Evolutionary conservation across 2,888 invertebrate genomes (phyloP).

Genomic region (Yponomeuta malinellus): DNA sequence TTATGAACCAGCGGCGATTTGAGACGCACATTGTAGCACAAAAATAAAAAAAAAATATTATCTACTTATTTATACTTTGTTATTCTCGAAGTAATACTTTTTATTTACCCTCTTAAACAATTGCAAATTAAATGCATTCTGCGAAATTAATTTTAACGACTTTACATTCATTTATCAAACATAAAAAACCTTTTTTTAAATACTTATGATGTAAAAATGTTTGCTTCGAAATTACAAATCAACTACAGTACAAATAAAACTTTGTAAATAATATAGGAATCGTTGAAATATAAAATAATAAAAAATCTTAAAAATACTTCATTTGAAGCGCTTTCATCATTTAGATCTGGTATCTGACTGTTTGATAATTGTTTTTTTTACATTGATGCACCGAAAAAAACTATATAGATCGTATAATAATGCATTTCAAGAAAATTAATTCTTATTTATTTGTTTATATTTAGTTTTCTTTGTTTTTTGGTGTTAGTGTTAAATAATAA

Average conservation of each 20-base stretch:
- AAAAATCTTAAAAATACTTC: conserved; percentile 2
- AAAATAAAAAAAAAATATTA: conserved; percentile 10
- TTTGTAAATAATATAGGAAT: neutral
- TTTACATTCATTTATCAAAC: no score
- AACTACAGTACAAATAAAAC: conserved; percentile 9
- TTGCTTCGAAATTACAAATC: neutral
- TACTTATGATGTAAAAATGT: neutral
- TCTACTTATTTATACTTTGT: neutral
- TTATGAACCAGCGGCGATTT: conserved; percentile 25
- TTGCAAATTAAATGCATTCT: no score
- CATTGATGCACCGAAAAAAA: no score
- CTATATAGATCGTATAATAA: no score
- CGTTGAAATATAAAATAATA: neutral
- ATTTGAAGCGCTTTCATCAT: neutral
- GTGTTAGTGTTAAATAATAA: neutral
- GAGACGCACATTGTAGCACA: conserved; percentile 20
- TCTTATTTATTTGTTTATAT: no score
- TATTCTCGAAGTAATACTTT: neutral
- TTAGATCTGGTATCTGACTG: neutral
- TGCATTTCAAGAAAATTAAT: no score
- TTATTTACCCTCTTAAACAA: no score
- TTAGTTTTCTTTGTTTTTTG: no score
- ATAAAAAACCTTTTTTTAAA: no score
- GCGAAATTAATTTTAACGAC: no score
- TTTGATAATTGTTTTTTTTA: no score